phyloP scores from a whole-genome alignment of 2,113 vertebrate species.

The Crotalus helleri region DNA sequence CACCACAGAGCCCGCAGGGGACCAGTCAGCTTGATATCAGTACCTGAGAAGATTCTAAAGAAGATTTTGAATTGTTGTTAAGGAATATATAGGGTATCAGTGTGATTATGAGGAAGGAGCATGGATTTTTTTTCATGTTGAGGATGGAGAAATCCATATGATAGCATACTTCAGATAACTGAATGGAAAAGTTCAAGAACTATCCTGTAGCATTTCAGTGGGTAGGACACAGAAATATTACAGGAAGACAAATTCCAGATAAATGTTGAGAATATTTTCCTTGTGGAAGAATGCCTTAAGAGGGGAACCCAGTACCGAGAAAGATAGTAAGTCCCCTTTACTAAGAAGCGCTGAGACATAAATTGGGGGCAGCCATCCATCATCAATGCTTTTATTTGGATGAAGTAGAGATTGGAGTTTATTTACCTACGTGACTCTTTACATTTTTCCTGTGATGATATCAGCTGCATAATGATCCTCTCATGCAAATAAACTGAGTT shows the following conservation, averaged over 20 bases:
- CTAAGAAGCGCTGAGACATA: background rate
- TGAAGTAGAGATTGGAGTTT: background rate
- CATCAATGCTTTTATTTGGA: background rate
- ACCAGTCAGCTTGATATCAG: background rate
- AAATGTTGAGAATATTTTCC: background rate
- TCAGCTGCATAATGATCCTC: background rate
- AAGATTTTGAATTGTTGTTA: background rate
- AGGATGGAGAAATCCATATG: no score
- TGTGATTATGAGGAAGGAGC: no score
- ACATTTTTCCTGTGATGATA: background rate
- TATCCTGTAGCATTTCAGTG: background rate
- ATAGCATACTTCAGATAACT: no score
- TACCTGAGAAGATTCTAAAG: background rate
- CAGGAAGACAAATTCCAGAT: background rate
- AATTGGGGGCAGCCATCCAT: background rate
- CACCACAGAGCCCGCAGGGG: background rate
- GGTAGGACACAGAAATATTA: background rate
- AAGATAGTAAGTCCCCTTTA: background rate
- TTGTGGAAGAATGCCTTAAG: background rate
- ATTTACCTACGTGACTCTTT: background rate
- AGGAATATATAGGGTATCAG: no score
- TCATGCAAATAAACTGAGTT: background rate
- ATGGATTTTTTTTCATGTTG: no score
- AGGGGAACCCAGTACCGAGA: background rate
- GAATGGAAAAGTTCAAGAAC: no score